Evolutionary conservation across 2,888 invertebrate genomes (phyloP), one percentile per base, ranked within the genome.

Genomic region (Chymomyza amoena): DNA sequence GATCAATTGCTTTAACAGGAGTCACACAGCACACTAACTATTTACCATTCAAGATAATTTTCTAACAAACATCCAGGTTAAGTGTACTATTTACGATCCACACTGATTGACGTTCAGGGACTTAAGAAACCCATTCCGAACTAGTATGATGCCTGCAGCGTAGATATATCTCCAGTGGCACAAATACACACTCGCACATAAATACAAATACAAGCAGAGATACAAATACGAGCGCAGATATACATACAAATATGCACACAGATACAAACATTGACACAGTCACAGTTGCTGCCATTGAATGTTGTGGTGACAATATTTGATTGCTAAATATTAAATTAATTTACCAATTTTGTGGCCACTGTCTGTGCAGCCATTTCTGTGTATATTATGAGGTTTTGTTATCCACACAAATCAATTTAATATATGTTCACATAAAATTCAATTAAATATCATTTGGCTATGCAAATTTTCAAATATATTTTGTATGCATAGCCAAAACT

Each of bases 241-340:
- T 50, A 51, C 52, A 64, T 45, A 51, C 51, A 66, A 15, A 57
- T 18, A 25, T 16, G 64, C 61, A 32, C 56, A 39, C 10, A 63
- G 9, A 36, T 15, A 56, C 15, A 61, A 32, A 32, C 16, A 59
- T 13, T 13, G 13, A 45, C 2, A 13, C 39, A 57, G 20, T 15
- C 28, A 15, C 57, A 45, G 5, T 6, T 59, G 59, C n/a, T 66
- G 72, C 77, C 72, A 76, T 86, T 81, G 78, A 85, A 9, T 81
- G 78, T 79, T 83, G 87, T 83, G 81, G 87, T 64, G 79, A 83
- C 87, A 84, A 83, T 87, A 85, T 87, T 84, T 87, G 87, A 84
- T 83, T 85, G 81, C 81, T 72, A 78, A 84, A 84, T 87, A 87
- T 83, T 81, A 81, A 87, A 87, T 87, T 84, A 84, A 85, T 84